These are phyloP conservation scores for Hofmannophila pseudospretella DNA, from an alignment of 2,888 invertebrate species.

Conservation along the genomic window DNA sequence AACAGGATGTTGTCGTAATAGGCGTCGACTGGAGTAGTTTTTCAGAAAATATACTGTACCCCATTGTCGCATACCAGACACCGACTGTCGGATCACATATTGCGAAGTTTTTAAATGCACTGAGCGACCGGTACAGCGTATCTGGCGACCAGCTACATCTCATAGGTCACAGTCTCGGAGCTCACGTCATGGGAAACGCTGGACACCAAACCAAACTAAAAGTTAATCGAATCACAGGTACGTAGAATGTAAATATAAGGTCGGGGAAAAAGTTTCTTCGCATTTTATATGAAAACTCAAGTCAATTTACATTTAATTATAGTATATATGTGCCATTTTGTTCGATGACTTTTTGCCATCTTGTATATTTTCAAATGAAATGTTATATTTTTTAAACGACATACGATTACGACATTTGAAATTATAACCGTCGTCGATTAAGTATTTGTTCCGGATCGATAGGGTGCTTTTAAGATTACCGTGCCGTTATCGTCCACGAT, in stretches of 20 bases:
- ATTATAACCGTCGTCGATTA: too few relatives aligned
- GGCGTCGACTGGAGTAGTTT: slow-evolving; percentile 54
- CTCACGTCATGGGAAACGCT: slow-evolving; percentile 52
- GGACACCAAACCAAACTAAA: slow-evolving; percentile 25
- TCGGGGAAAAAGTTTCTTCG: too few relatives aligned
- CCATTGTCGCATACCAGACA: slow-evolving; percentile 40
- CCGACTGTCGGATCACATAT: slow-evolving; percentile 30
- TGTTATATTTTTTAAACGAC: too few relatives aligned
- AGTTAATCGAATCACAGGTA: slow-evolving; percentile 41
- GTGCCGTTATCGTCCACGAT: too few relatives aligned
- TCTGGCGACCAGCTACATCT: slow-evolving; percentile 38
- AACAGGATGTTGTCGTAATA: slow-evolving; percentile 55
- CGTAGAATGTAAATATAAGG: too few relatives aligned
- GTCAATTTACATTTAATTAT: too few relatives aligned
- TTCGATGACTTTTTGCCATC: too few relatives aligned
- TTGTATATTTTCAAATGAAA: too few relatives aligned
- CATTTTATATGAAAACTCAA: too few relatives aligned
- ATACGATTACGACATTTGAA: background rate
- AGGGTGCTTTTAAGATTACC: too few relatives aligned
- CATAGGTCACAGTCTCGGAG: slow-evolving; percentile 52
- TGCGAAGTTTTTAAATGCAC: slow-evolving; percentile 31
- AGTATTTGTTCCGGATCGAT: too few relatives aligned
- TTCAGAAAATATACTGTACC: slow-evolving; percentile 39
- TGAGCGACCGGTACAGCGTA: slow-evolving; percentile 29
- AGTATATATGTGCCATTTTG: too few relatives aligned